Evolutionary conservation across 1,140 invertebrate species (phyloP).

Genomic region (Homalodisca vitripennis): DNA sequence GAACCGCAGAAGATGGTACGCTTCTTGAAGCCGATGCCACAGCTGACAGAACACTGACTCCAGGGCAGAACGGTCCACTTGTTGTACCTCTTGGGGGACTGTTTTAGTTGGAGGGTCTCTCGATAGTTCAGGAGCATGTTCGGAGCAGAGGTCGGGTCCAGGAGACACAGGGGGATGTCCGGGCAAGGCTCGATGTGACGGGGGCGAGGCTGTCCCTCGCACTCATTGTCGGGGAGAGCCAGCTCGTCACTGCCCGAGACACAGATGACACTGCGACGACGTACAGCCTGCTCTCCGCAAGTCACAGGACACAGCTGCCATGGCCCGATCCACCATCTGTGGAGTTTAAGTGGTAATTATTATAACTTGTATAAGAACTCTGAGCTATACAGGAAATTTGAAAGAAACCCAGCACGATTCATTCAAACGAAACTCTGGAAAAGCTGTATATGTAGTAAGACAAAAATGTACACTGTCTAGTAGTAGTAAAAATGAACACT

Average conservation of each 20-base stretch:
- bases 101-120: neutral
- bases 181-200: conserved; percentile 62
- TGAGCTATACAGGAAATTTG: no score
- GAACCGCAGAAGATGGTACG: conserved; percentile 68
- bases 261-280: conserved; percentile 68
- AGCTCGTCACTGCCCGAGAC: conserved; percentile 59
- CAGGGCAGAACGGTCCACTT: conserved; percentile 79
- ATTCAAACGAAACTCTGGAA: no score
- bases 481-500: no score
- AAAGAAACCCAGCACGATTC: no score
- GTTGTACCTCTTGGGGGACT: neutral
- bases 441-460: no score
- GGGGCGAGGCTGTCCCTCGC: conserved; percentile 57
- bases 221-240: conserved; percentile 67
- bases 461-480: no score
- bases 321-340: conserved; percentile 73
- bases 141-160: neutral
- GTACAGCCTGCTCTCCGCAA: conserved; percentile 60
- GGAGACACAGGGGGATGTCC: conserved; percentile 55
- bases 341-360: no score
- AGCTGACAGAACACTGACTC: conserved; percentile 77
- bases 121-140: neutral
- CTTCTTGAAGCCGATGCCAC: conserved; percentile 60
- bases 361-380: no score
- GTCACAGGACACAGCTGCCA: conserved; percentile 81